Conservation (phyloP, 2,797 vertebrate genomes). For the Trachops cirrhosus region DNA sequence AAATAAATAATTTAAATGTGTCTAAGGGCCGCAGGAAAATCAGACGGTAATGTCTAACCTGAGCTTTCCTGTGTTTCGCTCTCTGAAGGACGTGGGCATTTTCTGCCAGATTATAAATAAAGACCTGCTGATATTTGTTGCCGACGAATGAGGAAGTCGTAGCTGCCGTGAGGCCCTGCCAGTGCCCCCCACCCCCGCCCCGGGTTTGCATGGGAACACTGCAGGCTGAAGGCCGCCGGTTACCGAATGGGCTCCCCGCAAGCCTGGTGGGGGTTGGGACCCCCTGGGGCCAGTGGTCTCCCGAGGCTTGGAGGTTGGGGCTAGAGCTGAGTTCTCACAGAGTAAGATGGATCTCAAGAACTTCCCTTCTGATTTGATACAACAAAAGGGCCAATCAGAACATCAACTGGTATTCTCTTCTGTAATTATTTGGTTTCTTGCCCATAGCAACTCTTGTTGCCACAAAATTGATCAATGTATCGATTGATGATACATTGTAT, state of each 20-base stretch:
- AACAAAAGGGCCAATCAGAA: background rate
- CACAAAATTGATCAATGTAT: background rate
- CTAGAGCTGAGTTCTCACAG: too few relatives aligned
- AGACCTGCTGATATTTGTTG: background rate
- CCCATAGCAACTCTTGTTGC: background rate
- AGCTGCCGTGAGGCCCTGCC: background rate
- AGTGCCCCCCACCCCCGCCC: background rate
- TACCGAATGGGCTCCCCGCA: background rate
- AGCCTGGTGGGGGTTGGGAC: background rate
- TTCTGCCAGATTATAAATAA: background rate
- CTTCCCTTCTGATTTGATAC: background rate
- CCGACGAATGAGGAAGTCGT: conserved; percentile 37
- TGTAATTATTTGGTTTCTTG: background rate
- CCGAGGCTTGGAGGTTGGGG: background rate
- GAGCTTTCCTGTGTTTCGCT: background rate
- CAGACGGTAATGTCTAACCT: background rate
- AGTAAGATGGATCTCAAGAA: background rate
- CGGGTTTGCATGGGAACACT: background rate
- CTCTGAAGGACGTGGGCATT: background rate
- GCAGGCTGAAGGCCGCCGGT: background rate
- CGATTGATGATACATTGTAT: background rate
- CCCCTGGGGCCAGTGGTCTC: fast-evolving
- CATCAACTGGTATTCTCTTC: too few relatives aligned
- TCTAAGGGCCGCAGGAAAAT: background rate
- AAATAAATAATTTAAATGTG: background rate